Base-by-base conservation (phyloP, 2,888 invertebrate species). In the Chromoteleia sp. region DNA sequence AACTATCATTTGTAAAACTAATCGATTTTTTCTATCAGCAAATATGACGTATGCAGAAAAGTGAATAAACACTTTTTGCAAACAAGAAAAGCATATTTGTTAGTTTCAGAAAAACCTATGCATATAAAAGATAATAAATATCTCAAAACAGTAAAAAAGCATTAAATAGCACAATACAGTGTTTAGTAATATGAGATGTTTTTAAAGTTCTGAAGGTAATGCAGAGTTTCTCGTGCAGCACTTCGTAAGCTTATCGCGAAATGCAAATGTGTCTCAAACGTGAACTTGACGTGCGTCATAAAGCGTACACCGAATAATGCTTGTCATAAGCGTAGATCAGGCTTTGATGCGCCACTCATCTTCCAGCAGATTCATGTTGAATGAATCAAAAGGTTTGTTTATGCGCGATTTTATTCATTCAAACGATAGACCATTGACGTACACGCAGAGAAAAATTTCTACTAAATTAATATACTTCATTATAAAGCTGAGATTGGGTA, bases 301-400 rank as follows among this genome's bases (percentile, higher is more conserved):
- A 25, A 25, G 10, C n/a, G n/a, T 14, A 25, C 41, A 14, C 14
- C 12, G 17, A 39, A 43, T 41, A 41, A 41, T 43, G 17, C 29
- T 59, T 10, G 41, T 25, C 25, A 12, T 25, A 43, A 21, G 29
- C 29, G 25, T 15, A 25, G 39, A 41, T 25, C 41, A 59, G 8
- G 41, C 59, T 59, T 25, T 39, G 25, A 58, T 36, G 43, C 17
- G 17, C n/a, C 17, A 25, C 29, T 17, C 63, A 33, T 63, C 45
- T 54, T 54, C 17, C 43, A 61, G 10, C 15, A 61, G 29, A 17
- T 61, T 43, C 29, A 17, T 15, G 30, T 17, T 48, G 19, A 56
- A 56, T 33, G 63, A 33, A 33, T 63, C 63, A 33, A 63, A 63
- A 5, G 30, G 19, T 63, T 63, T 63, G 48, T 48, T 63, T 48